phyloP scores from a whole-genome alignment of 2,888 invertebrate species.

The Volucella inflata region DNA sequence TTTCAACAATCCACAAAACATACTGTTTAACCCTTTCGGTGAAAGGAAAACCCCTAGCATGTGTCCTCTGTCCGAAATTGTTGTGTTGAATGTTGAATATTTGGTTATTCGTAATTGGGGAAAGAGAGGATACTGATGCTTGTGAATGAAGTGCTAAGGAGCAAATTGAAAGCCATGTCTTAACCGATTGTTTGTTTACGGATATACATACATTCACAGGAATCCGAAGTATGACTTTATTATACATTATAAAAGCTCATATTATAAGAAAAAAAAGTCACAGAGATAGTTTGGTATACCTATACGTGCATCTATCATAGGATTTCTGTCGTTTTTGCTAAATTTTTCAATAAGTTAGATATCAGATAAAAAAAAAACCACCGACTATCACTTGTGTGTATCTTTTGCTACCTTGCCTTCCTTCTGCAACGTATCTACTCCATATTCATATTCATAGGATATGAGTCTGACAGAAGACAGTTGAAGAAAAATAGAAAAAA shows the following conservation, averaged over 20 bases:
- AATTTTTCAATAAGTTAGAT: constrained; percentile 30
- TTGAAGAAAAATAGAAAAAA: not conserved
- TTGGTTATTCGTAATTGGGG: not conserved
- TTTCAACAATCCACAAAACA: constrained; percentile 2
- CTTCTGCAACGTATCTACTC: constrained; percentile 35
- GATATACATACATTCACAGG: constrained; percentile 11
- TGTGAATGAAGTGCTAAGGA: not conserved
- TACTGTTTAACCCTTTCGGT: constrained; percentile 44
- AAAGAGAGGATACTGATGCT: constrained; percentile 14
- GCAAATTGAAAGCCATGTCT: too few species aligned
- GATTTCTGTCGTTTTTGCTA: constrained; percentile 20
- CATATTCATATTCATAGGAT: constrained; percentile 64
- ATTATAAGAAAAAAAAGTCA: constrained; percentile 19
- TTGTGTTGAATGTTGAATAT: constrained; percentile 23
- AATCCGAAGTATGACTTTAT: not conserved
- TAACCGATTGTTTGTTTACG: not conserved
- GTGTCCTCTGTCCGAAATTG: constrained; percentile 49
- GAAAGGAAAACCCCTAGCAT: constrained; percentile 61
- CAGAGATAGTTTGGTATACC: not conserved
- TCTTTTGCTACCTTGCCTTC: constrained; percentile 7
- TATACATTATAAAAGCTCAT: not conserved
- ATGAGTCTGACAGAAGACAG: constrained; percentile 50
- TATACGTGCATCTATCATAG: constrained; percentile 20
- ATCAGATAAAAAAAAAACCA: constrained; percentile 26
- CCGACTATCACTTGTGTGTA: constrained; percentile 28